Conservation (phyloP, 1,140 invertebrate species). For the Sycophila sp. region DNA sequence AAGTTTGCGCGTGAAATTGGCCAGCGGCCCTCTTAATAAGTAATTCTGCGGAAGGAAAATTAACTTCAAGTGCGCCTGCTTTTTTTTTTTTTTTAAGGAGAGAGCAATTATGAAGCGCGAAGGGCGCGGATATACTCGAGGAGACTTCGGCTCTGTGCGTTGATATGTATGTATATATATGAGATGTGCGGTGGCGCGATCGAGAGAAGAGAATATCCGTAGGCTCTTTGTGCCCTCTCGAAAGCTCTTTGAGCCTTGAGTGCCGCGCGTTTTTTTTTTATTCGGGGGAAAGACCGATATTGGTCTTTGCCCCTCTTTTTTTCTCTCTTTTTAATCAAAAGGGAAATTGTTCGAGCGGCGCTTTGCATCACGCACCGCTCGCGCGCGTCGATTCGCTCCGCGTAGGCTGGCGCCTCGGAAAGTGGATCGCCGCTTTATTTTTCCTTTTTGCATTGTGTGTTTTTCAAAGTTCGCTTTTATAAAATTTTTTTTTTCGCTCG, state of each 20-base stretch:
- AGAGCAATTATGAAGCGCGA: constrained; percentile 1
- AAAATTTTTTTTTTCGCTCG: too few species aligned
- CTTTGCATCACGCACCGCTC: too few species aligned
- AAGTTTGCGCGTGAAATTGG: background rate
- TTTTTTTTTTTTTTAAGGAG: background rate
- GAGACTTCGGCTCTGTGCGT: too few species aligned
- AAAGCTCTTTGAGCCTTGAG: background rate
- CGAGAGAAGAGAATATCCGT: background rate
- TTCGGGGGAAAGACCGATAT: background rate
- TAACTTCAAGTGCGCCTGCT: background rate
- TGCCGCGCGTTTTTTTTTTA: background rate
- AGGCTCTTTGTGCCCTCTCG: background rate
- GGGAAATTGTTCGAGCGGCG: background rate
- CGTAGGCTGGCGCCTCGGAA: too few species aligned
- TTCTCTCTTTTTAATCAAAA: background rate
- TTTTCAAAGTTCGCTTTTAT: too few species aligned
- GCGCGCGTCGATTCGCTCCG: too few species aligned
- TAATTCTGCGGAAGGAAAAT: background rate
- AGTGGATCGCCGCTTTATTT: too few species aligned
- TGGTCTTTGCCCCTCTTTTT: background rate
- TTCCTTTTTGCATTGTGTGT: background rate
- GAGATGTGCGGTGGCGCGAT: background rate
- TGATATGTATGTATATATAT: background rate
- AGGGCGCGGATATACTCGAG: background rate
- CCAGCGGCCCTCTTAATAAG: background rate